A percentile compares a stretch with the other conserved stretches of the same genome.
These are phyloP conservation scores for Mythimna impura DNA, from an alignment of 2,888 invertebrate species.

Conservation along the genomic window DNA sequence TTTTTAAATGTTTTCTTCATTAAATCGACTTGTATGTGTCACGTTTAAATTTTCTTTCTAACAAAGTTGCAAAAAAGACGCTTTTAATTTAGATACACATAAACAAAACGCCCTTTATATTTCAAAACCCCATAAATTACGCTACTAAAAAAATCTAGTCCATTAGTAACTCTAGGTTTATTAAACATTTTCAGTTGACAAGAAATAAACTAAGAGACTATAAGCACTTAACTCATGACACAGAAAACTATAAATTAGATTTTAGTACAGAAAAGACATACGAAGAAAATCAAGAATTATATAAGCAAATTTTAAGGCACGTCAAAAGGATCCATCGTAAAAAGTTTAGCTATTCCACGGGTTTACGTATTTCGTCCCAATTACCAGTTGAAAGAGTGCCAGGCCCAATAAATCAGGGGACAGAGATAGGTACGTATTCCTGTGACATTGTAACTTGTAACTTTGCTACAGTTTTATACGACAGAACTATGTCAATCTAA, in stretches of 20 bases:
- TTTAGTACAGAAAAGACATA: slow-evolving; percentile 38
- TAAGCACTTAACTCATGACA: slow-evolving; percentile 17
- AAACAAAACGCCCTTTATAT: not conserved
- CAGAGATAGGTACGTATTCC: slow-evolving; percentile 76
- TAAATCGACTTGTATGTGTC: too few relatives aligned
- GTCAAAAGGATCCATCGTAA: slow-evolving; percentile 64
- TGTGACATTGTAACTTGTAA: slow-evolving; percentile 86
- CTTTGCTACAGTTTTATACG: slow-evolving; percentile 83
- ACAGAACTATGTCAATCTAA: slow-evolving; percentile 89
- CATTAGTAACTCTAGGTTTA: slow-evolving; percentile 34
- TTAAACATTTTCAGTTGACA: slow-evolving; percentile 30
- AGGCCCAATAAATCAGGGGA: slow-evolving; percentile 81
- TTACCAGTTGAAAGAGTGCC: slow-evolving; percentile 86
- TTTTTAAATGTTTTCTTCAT: too few relatives aligned
- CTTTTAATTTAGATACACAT: not conserved
- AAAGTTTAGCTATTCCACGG: slow-evolving; percentile 74
- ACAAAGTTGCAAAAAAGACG: not conserved
- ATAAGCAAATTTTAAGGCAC: slow-evolving; percentile 65
- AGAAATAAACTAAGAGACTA: slow-evolving; percentile 32
- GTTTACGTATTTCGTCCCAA: slow-evolving; percentile 82
- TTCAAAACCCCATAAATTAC: slow-evolving; percentile 21
- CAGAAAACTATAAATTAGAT: slow-evolving; percentile 45
- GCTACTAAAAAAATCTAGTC: slow-evolving; percentile 4
- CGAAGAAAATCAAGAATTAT: slow-evolving; percentile 41
- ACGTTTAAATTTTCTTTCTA: not conserved